A percentile compares a stretch with the other conserved stretches of the same genome.
These are phyloP conservation scores for Pogonus chalceus DNA, from an alignment of 1,140 invertebrate genomes.

Conservation along the genomic window DNA sequence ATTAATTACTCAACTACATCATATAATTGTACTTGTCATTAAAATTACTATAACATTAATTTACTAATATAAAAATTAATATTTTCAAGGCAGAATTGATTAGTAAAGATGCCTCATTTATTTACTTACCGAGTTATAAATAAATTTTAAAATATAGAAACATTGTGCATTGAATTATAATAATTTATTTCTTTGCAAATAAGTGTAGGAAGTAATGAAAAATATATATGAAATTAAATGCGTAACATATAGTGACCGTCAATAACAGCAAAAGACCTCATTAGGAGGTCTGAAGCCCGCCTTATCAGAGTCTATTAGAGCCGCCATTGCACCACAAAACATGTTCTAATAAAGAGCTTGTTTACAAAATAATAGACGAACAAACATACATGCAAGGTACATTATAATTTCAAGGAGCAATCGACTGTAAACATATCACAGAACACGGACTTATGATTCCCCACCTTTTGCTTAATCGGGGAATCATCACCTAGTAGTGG, in stretches of 20 bases:
- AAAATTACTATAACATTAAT: conserved; percentile 1
- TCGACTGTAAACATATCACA: conserved; percentile 6
- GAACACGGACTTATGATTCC: no score
- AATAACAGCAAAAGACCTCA: neutral
- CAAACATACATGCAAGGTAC: conserved; percentile 11
- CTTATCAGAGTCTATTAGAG: neutral
- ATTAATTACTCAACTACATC: conserved; percentile 1
- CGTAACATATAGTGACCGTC: neutral
- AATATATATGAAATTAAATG: no score
- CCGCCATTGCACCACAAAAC: conserved; percentile 8
- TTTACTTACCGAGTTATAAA: neutral
- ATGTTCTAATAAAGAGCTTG: conserved; percentile 30
- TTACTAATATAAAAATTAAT: no score
- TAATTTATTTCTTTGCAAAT: no score
- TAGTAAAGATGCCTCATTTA: neutral
- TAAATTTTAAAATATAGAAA: neutral
- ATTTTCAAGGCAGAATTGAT: neutral
- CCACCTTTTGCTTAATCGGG: no score
- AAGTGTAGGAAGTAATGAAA: no score
- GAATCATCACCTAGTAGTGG: neutral
- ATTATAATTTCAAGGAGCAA: conserved; percentile 6
- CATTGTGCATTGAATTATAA: no score
- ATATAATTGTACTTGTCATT: conserved; percentile 1
- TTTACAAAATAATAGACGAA: conserved; percentile 32
- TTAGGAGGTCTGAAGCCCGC: neutral